Evolutionary conservation across 2,888 invertebrate genomes (phyloP), one percentile per base, ranked within the genome.

Genomic region (Spatulosminthurus flaviceps): DNA sequence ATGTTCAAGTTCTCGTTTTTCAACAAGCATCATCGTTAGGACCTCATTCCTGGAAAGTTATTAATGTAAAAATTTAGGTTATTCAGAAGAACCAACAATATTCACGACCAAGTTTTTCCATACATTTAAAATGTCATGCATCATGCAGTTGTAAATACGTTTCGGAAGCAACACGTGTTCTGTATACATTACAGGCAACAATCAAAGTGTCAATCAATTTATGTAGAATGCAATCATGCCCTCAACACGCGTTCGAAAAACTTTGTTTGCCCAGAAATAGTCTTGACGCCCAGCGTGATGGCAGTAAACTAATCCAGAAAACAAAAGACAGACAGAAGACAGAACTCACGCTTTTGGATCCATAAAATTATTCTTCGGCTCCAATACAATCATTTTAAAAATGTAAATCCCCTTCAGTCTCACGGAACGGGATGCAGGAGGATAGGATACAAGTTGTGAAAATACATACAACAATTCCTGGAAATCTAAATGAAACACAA

Each of bases 1-100:
- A 88, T 93, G 91, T 85, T 95, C 95, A 85, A 94, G 89, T 88
- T 95, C 95, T 60, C 80, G 51, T 60, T 80, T 80, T 24, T 79
- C 80, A 16, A 78, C 67, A 42, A 84, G 67, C 28, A 77, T 80
- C 16, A 76, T 77, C 24, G 77, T 81, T 1, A 80, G 69, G 24
- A 84, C 81, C 51, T 73, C 70, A 74, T 81, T 84, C 26, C 83
- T 84, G 43, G 26, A 81, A 78, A 61, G 61, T 24, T 64, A 24
- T n/a, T 16, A 2, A 64, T 21, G 21, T 21, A 21, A 64, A 21
- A 64, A 21, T 21, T n/a, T 21, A 64, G 21, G 34, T 34, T 9
- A 34, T 34, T 9, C 34, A 34, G 4, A 34, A n/a, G 34, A 34
- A 34, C 9, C 4, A 34, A 34, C 34, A 34, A 9, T 34, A n/a